Base-by-base conservation (phyloP, 2,113 vertebrate genomes). In the Planiliza haematocheilus region DNA sequence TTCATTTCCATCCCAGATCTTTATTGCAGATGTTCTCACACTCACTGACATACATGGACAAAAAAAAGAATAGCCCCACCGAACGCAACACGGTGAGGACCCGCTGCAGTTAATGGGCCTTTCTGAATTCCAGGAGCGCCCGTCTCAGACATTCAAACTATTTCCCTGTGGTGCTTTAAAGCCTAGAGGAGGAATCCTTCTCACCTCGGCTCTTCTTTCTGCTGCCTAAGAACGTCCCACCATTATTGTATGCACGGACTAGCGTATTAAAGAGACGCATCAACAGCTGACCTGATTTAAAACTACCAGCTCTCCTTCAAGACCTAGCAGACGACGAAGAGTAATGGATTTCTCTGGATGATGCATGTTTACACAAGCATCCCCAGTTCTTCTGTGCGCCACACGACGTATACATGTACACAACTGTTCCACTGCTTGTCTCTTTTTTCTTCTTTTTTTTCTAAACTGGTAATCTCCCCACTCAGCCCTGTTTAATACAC, bases 111-210 rank as follows among this genome's bases (percentile, higher is more conserved):
- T 73, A 66, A 77, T 69, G 48, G 55, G 42, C n/a, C 76, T 62
- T 66, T 80, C 17, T 73, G 51, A 65, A 89, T 82, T 79, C 81
- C 71, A 79, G 65, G 14, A 86, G 85, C 66, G 70, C 60, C 70
- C 68, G 24, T 65, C 70, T 81, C 75, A 90, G 76, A 85, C 38
- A 89, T 87, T 55, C 9, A 30, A 88, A 87, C 82, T 84, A 86
- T 89, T 77, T 75, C 52, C 65, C 74, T 51, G 37, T 13, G 39
- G 74, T 60, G 81, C 75, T 85, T 78, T 42, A 68, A n/a, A 49
- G 72, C 67, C 56, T 55, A 0, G 36, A 60, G 70, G 59, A 51
- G 6, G 12, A 75, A 77, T 56, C 56, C 62, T 46, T 82, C 70
- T 65, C 65, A 76, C 70, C 41, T 81, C 56, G 38, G 20, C 41